Evolutionary conservation across 2,888 invertebrate species (phyloP).

Genomic region (Trachelus troglodyta): DNA sequence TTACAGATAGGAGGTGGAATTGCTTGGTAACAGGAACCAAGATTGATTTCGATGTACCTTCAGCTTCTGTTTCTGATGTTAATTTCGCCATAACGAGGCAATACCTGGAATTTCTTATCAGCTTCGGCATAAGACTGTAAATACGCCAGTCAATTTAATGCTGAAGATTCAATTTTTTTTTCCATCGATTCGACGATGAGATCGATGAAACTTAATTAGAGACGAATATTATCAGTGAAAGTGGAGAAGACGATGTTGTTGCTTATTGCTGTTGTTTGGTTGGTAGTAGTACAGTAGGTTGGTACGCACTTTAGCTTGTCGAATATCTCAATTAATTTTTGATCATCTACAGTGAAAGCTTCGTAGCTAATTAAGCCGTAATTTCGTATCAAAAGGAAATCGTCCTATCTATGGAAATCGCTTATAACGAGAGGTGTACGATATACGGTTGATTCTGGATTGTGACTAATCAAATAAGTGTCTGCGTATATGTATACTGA

Average conservation of each 20-base stretch:
- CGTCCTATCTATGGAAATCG: neutral
- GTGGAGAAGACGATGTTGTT: neutral
- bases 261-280: neutral
- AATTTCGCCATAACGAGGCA: neutral
- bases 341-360: neutral
- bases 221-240: neutral
- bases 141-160: neutral
- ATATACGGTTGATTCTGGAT: neutral
- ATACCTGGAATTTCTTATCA: neutral
- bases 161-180: neutral
- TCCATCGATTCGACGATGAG: neutral
- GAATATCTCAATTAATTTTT: neutral
- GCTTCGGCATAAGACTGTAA: neutral
- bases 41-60: neutral
- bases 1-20: neutral
- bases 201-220: neutral
- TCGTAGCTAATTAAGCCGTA: neutral
- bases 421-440: neutral
- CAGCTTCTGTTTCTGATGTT: neutral
- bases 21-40: neutral
- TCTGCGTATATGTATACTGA: neutral
- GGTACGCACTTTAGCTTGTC: neutral
- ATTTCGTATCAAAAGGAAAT: neutral
- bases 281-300: neutral
- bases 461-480: neutral